Evolutionary conservation across 2,797 vertebrate species (phyloP).

Genomic region (Platalea minor): DNA sequence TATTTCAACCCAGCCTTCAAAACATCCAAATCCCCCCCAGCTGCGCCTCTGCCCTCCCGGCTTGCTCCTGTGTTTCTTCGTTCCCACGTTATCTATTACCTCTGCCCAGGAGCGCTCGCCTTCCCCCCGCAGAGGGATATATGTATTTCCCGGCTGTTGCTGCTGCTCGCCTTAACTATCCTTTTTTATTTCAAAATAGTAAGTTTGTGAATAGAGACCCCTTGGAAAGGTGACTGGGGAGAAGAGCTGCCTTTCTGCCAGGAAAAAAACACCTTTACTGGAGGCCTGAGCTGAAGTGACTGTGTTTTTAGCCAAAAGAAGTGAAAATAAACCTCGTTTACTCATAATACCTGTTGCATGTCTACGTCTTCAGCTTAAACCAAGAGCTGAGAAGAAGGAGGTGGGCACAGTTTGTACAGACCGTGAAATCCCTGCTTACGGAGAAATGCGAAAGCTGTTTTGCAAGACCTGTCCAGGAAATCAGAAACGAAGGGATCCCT

Average conservation of each 20-base stretch:
- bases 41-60: neutral
- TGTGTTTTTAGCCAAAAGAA: neutral
- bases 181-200: neutral
- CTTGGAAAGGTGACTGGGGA: neutral
- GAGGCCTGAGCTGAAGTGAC: neutral
- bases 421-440: neutral
- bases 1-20: neutral
- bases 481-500: neutral
- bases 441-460: neutral
- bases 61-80: neutral
- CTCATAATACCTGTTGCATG: accelerated
- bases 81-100: neutral
- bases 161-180: neutral
- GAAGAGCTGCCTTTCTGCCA: neutral
- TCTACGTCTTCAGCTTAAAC: neutral
- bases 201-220: neutral
- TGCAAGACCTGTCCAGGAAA: neutral
- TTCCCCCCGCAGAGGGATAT: neutral
- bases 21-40: neutral
- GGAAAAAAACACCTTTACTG: neutral
- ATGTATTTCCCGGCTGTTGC: neutral
- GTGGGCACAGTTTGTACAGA: neutral
- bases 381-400: neutral
- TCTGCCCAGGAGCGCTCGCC: neutral
- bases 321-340: neutral